phyloP scores from a whole-genome alignment of 2,888 invertebrate species.

The Epinotia ramella region DNA sequence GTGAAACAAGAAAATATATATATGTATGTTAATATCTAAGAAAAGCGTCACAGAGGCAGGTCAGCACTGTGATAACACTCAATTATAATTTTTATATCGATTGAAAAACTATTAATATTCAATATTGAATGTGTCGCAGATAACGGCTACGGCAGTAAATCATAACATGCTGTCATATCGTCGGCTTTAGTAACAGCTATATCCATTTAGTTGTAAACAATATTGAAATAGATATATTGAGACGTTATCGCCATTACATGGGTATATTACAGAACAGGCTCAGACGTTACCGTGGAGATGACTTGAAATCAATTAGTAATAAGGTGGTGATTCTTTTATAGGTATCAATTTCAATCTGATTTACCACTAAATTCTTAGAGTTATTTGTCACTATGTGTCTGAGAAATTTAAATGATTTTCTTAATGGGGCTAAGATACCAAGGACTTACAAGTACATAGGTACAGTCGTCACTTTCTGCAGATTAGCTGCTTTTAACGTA shows the following conservation, averaged over 20 bases:
- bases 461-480: neutral
- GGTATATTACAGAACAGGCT: neutral
- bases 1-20: neutral
- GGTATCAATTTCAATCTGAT: neutral
- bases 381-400: neutral
- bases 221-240: neutral
- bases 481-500: neutral
- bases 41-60: constrained; percentile 33
- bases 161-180: constrained; percentile 24
- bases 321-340: neutral
- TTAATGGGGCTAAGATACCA: neutral
- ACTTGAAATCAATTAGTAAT: neutral
- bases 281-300: neutral
- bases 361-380: neutral
- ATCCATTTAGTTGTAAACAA: constrained; percentile 18
- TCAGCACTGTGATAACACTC: constrained; percentile 24
- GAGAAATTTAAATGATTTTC: neutral
- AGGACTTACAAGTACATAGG: too few relatives aligned
- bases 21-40: constrained; percentile 13
- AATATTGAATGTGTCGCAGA: constrained; percentile 33
- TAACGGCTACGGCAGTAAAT: constrained; percentile 31
- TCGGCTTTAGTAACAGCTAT: neutral
- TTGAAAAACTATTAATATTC: constrained; percentile 36
- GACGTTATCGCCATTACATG: neutral
- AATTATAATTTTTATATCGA: constrained; percentile 34